Base-by-base conservation (phyloP, 2,888 invertebrate species). In the Drosophila emarginata region DNA sequence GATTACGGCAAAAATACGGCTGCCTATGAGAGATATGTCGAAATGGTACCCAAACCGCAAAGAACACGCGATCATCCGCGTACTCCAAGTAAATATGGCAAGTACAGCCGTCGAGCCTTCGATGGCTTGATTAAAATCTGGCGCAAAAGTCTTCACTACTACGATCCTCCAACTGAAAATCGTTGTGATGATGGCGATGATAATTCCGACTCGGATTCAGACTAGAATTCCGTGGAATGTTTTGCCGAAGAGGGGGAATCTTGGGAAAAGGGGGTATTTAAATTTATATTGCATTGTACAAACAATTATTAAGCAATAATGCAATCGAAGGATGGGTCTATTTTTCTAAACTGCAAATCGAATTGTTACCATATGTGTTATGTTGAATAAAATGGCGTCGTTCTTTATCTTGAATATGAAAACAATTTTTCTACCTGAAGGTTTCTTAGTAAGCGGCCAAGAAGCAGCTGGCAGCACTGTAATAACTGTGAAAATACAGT, bases 1-100 rank as follows among this genome's bases (percentile, higher is more conserved):
- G 97, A 98, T 91, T 98, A 97, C 92, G 98, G 98, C 11, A 98
- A 98, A 92, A 97, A 97, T 89, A 98, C 98, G 28, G 92, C 95
- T 76, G 97, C 96, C 45, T 98, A 98, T 90, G 94, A 95, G 78
- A 94, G 95, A 91, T 98, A 97, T 80, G 88, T 93, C 9, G 92
- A 93, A 78, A 81, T 92, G 80, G 94, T 97, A 51, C 95, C 96
- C 45, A 93, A 93, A 96, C 90, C 93, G 0, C 89, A 94, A 76
- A 93, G 97, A 28, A 92, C 93, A 37, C 93, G 93, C 64, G 94
- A 94, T 4, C 96, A 98, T 92, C 99, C 98, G 1, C 94, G 94
- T 85, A 99, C 99, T 1, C 99, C 99, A 3, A 96, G 97, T 81
- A 98, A 97, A 92, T 94, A 94, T 88, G 90, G 94, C 26, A 97